Evolutionary conservation across 2,888 invertebrate species (phyloP).

Genomic region (Lapara coniferarum): DNA sequence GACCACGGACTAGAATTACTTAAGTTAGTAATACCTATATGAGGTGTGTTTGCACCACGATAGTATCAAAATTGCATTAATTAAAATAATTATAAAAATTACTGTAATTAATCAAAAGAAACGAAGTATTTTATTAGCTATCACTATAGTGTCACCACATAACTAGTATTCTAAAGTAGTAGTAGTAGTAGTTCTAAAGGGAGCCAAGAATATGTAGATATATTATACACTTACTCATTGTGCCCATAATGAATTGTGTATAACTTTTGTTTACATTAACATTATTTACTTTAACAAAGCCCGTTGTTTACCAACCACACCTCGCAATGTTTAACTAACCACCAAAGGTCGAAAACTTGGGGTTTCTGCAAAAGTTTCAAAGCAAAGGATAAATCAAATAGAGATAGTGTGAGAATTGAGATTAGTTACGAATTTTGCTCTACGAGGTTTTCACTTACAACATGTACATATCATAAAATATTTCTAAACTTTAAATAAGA

Average conservation of each 20-base stretch:
- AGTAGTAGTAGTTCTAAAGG: neutral
- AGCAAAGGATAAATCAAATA: conserved; percentile 36
- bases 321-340: conserved; percentile 37
- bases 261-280: conserved; percentile 36
- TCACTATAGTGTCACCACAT: no score
- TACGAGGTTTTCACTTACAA: neutral
- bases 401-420: conserved; percentile 33
- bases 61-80: no score
- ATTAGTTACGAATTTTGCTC: conserved; percentile 35
- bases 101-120: no score
- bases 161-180: no score
- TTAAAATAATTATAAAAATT: no score
- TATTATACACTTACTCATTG: conserved; percentile 23
- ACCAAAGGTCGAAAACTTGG: conserved; percentile 36
- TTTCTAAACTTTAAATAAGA: neutral
- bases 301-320: conserved; percentile 41
- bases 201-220: neutral
- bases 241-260: conserved; percentile 27
- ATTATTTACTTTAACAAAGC: conserved; percentile 38
- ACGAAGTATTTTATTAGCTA: no score
- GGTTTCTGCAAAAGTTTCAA: conserved; percentile 36
- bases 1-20: no score
- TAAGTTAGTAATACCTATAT: no score
- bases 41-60: no score
- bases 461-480: neutral